phyloP scores from a whole-genome alignment of 2,888 invertebrate species.

The Pasiphila rectangulata region DNA sequence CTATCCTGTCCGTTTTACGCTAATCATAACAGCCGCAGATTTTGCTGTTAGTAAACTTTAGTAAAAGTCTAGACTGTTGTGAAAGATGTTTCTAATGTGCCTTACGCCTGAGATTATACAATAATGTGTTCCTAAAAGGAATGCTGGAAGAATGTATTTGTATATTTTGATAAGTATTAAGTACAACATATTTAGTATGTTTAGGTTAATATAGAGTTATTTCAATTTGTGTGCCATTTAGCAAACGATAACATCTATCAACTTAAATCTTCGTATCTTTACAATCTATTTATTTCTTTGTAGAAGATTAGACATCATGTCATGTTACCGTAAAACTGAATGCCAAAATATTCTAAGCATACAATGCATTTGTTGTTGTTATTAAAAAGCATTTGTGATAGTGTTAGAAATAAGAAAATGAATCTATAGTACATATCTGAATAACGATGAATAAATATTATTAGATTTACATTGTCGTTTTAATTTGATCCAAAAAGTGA shows the following conservation, averaged over 20 bases:
- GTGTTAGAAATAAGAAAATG: slow-evolving; percentile 30
- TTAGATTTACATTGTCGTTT: background rate
- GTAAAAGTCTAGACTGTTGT: background rate
- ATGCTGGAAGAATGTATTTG: slow-evolving; percentile 30
- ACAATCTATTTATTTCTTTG: background rate
- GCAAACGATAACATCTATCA: background rate
- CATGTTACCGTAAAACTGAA: background rate
- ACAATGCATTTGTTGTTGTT: slow-evolving; percentile 44
- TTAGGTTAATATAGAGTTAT: background rate
- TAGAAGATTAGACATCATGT: background rate
- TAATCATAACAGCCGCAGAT: no score
- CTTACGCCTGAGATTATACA: slow-evolving; percentile 15
- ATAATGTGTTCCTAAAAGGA: slow-evolving; percentile 28
- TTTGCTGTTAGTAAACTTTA: no score
- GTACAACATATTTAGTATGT: background rate
- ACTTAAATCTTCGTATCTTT: background rate
- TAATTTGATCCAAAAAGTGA: no score
- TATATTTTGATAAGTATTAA: slow-evolving; percentile 49
- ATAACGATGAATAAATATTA: slow-evolving; percentile 24
- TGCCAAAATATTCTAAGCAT: slow-evolving; percentile 33
- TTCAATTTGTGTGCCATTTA: slow-evolving; percentile 16
- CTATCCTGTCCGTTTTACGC: no score
- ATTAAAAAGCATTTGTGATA: slow-evolving; percentile 43
- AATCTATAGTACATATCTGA: slow-evolving; percentile 41
- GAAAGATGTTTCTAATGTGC: slow-evolving; percentile 4